Evolutionary conservation across 1,140 invertebrate genomes (phyloP).

Genomic region (Eueides isabella): DNA sequence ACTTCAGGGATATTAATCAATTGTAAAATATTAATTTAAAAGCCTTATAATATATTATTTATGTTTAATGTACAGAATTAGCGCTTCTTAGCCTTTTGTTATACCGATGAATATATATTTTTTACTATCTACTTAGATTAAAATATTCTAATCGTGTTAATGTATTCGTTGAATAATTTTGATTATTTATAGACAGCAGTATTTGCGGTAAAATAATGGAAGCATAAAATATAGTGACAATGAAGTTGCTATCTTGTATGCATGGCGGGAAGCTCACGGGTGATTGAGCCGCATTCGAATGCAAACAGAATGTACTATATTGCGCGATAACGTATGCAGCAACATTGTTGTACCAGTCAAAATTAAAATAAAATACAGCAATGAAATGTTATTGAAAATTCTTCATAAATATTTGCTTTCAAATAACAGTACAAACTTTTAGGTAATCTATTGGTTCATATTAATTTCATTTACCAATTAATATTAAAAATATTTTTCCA

Average conservation of each 20-base stretch:
- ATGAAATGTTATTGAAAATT: slow-evolving; percentile 11
- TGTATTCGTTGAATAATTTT: background rate
- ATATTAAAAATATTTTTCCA: background rate
- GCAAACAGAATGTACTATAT: slow-evolving; percentile 41
- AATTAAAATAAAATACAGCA: slow-evolving; percentile 13
- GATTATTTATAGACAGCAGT: slow-evolving; percentile 24
- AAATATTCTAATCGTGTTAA: background rate
- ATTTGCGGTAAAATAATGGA: slow-evolving; percentile 27
- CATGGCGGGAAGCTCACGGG: slow-evolving; percentile 47
- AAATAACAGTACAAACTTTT: background rate
- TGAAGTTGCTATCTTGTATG: slow-evolving; percentile 53
- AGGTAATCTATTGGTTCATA: background rate
- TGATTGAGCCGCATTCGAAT: slow-evolving; percentile 54
- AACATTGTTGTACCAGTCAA: slow-evolving; percentile 13
- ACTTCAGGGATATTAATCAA: too few species aligned
- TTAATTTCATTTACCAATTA: background rate
- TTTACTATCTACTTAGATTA: too few species aligned
- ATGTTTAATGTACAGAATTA: too few species aligned
- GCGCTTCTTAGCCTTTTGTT: too few species aligned
- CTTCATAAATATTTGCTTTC: background rate
- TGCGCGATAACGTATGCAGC: slow-evolving; percentile 23
- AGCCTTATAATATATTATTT: too few species aligned
- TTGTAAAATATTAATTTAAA: too few species aligned
- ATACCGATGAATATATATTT: too few species aligned
- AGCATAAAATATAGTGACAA: slow-evolving; percentile 42